A percentile compares a stretch with the other conserved stretches of the same genome.
These are phyloP conservation scores for Periplaneta americana DNA, from an alignment of 1,140 invertebrate genomes.

Conservation along the genomic window DNA sequence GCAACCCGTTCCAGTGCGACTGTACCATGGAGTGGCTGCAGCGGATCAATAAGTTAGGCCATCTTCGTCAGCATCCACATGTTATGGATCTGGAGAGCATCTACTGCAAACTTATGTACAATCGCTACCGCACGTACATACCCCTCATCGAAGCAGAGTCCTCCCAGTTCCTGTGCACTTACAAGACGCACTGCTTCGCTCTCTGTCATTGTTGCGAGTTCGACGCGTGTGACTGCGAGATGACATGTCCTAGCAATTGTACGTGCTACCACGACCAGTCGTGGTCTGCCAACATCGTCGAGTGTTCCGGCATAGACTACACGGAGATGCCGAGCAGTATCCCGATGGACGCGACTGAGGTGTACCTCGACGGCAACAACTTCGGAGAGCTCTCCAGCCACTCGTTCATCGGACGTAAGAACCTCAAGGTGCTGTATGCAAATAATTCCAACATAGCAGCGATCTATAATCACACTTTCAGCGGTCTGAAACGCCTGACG, in stretches of 20 bases:
- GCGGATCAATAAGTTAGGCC: conserved; percentile 57
- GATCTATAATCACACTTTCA: conserved; percentile 86
- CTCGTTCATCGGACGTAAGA: conserved; percentile 85
- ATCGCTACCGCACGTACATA: conserved; percentile 70
- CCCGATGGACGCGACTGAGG: conserved; percentile 91
- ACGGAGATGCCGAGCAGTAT: conserved; percentile 76
- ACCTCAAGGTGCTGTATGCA: conserved; percentile 76
- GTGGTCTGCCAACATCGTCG: conserved; percentile 90
- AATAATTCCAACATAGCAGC: conserved; percentile 83
- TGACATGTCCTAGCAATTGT: conserved; percentile 90
- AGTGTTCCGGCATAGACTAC: conserved; percentile 77
- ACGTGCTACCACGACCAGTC: conserved; percentile 91
- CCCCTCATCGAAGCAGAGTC: conserved; percentile 77
- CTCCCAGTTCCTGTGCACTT: conserved; percentile 86
- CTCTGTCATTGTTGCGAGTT: conserved; percentile 93
- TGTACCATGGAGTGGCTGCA: conserved; percentile 87
- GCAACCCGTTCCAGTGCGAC: conserved; percentile 83
- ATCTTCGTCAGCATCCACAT: conserved; percentile 74
- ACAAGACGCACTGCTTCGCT: conserved; percentile 88
- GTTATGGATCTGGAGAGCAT: conserved; percentile 89
- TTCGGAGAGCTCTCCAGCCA: conserved; percentile 82
- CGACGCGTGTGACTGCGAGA: conserved; percentile 92
- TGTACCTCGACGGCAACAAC: conserved; percentile 88
- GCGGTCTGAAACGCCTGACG: conserved; percentile 68
- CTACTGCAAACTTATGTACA: conserved; percentile 84